Evolutionary conservation across 2,113 vertebrate species (phyloP).

Genomic region (Poecilia latipinna): DNA sequence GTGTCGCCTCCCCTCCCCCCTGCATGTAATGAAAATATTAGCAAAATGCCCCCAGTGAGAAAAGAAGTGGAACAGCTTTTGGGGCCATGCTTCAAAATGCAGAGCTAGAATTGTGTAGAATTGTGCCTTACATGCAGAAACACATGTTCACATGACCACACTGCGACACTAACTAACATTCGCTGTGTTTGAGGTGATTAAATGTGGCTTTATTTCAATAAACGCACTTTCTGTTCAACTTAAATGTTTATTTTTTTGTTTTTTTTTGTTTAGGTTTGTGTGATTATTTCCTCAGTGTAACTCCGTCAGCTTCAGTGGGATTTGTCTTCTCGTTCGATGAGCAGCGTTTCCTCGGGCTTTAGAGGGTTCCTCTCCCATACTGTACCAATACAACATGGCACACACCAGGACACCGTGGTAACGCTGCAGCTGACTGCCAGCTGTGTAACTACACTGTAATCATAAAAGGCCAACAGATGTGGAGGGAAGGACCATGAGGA

Average conservation of each 20-base stretch:
- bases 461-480: conserved; percentile 19
- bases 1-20: neutral
- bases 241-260: neutral
- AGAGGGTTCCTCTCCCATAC: neutral
- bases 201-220: too few species aligned
- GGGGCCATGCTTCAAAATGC: neutral
- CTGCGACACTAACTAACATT: neutral
- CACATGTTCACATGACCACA: neutral
- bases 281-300: neutral
- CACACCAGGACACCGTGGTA: conserved; percentile 23
- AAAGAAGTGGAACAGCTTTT: neutral
- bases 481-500: neutral
- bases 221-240: neutral
- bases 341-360: too few species aligned
- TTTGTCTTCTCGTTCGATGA: neutral
- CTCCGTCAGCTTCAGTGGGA: neutral
- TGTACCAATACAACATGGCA: neutral
- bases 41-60: conserved; percentile 11
- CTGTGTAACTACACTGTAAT: conserved; percentile 31
- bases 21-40: conserved; percentile 49
- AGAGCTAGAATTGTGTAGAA: neutral
- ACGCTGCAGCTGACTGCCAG: conserved; percentile 39
- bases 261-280: too few species aligned
- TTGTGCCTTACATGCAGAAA: neutral
- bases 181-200: too few species aligned